These are phyloP conservation scores for Phymorhynchus buccinoides DNA, from an alignment of 1,140 invertebrate species.

Conservation along the genomic window DNA sequence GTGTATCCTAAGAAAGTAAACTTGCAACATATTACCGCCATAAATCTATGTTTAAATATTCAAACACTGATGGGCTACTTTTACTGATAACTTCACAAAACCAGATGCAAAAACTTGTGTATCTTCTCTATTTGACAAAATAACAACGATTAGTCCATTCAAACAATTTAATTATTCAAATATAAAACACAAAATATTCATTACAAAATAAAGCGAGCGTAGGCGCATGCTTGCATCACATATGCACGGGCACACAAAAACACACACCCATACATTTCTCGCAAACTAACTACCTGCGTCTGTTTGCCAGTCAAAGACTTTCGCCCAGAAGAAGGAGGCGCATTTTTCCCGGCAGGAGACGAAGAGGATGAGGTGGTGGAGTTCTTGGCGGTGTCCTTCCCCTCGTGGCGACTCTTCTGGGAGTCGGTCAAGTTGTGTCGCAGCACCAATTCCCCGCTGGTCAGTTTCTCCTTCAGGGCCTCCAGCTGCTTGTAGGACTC, in stretches of 20 bases:
- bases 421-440: slow-evolving; percentile 69
- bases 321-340: not conserved
- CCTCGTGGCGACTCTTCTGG: slow-evolving; percentile 71
- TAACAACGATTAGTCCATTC: no score
- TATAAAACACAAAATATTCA: not conserved
- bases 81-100: no score
- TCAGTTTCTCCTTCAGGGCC: slow-evolving; percentile 65
- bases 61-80: no score
- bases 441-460: slow-evolving; percentile 60
- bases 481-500: slow-evolving; percentile 71
- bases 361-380: slow-evolving; percentile 9
- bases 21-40: no score
- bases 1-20: no score
- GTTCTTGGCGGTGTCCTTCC: slow-evolving; percentile 48
- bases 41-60: no score
- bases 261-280: not conserved
- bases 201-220: no score
- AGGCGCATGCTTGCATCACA: no score
- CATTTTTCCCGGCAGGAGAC: not conserved
- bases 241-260: not conserved
- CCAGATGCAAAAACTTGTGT: no score
- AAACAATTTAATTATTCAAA: no score
- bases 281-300: not conserved
- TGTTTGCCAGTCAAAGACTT: not conserved
- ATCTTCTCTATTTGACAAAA: no score